A percentile compares a stretch with the other conserved stretches of the same genome.
Conservation (phyloP, 2,888 invertebrate genomes). For the Lasioglossum morio region DNA sequence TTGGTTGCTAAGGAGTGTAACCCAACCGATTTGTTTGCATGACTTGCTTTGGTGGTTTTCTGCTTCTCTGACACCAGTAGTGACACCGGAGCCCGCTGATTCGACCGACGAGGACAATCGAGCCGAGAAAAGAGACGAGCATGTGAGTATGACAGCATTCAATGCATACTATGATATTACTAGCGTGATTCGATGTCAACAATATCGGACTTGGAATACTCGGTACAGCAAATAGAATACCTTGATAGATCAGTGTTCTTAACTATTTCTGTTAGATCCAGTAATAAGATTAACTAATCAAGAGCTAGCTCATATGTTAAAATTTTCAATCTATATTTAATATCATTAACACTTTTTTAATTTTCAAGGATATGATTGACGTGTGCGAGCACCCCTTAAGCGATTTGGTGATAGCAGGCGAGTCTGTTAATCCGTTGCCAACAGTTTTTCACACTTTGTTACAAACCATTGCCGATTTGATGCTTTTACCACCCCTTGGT, state of each 20-base stretch:
- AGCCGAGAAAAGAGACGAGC: constrained; percentile 83
- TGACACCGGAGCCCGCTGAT: constrained; percentile 81
- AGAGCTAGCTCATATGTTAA: neutral
- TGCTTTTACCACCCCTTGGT: constrained; percentile 94
- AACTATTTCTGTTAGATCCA: neutral
- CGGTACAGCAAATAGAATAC: neutral
- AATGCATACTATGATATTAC: neutral
- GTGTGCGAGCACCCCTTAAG: constrained; percentile 92
- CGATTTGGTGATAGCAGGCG: constrained; percentile 92
- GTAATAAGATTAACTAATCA: neutral
- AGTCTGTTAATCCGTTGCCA: constrained; percentile 88
- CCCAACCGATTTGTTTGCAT: constrained; percentile 95
- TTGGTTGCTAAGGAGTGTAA: constrained; percentile 96
- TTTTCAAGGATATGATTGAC: constrained; percentile 85
- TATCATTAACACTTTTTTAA: neutral
- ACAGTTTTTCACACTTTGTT: constrained; percentile 93
- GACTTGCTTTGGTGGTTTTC: constrained; percentile 99
- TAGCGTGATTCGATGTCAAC: neutral
- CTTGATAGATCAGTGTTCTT: neutral
- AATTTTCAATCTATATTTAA: neutral
- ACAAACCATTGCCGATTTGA: constrained; percentile 96
- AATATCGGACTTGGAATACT: neutral
- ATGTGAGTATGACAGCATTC: constrained; percentile 71
- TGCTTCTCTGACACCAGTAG: constrained; percentile 89
- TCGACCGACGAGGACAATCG: constrained; percentile 86